phyloP scores from a whole-genome alignment of 2,113 vertebrate genomes.

The Pithys albifrons region DNA sequence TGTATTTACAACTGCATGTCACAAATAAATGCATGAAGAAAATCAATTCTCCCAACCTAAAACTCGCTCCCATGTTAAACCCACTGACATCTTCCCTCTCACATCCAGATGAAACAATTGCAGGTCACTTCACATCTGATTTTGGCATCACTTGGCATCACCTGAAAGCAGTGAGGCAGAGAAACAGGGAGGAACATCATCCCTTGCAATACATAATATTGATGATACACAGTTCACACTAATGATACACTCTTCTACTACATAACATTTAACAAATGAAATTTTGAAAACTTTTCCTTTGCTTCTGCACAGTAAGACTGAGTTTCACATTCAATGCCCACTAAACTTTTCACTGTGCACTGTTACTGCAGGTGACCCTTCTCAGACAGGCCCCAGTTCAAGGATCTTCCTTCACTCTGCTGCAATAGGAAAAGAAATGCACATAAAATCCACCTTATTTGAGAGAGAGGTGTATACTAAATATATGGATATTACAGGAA shows the following conservation, averaged over 20 bases:
- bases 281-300: background rate
- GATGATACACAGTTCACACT: background rate
- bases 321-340: background rate
- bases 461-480: rapidly evolving
- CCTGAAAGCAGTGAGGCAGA: background rate
- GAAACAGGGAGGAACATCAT: background rate
- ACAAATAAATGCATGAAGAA: background rate
- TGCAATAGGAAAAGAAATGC: background rate
- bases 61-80: background rate
- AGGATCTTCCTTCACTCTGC: background rate
- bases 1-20: background rate
- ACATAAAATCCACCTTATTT: background rate
- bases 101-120: rapidly evolving
- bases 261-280: background rate
- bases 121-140: background rate
- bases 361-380: background rate
- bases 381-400: background rate
- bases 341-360: background rate
- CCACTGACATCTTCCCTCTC: background rate
- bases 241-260: rapidly evolving
- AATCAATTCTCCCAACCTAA: background rate
- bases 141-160: background rate
- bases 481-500: background rate
- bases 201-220: background rate
- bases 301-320: background rate